Evolutionary conservation across 2,113 vertebrate genomes (phyloP), one percentile per base, ranked within the genome.

Genomic region (Peromyscus polionotus): DNA sequence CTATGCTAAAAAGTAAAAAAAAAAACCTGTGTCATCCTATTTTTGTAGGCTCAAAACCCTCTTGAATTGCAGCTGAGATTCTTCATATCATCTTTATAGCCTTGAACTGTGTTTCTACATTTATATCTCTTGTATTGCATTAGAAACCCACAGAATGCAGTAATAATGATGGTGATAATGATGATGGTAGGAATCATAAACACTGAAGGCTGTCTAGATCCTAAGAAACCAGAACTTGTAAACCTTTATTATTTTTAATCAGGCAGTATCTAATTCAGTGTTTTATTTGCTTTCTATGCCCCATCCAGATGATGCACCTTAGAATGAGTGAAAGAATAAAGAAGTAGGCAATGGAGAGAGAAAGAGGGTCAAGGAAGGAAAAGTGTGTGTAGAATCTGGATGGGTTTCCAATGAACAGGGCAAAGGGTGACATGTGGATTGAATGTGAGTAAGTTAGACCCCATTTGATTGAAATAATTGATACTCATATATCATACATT

Each of bases 381-480:
- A 91, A 61, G 12, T 91, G 33, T 70, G 42, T 90, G 26, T 92
- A 88, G 85, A 84, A 81, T 79, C 42, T 93, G 75, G 11, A 54
- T 90, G 67, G 51, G 39, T 67, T 85, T 94, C n/a, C 59, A 31
- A 36, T 75, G 36, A 80, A 45, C 26, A 63, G 61, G n/a, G 20
- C 67, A 51, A 80, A 96, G 33, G 76, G 36, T 5, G 54, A 67
- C 31, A 13, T 61, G 3, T 88, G 33, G 68, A n/a, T 59, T 80
- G 16, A 73, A 77, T 54, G 24, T 67, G 85, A 92, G 42, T 79
- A 77, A 54, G 42, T 85, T 39, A 93, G 61, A 81, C 33, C 4
- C 57, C 22, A 45, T 87, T 81, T 54, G 57, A 96, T 81, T 57
- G 51, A 96, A 88, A 87, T 31, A 96, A 96, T 76, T 51, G 31